Base-by-base conservation (phyloP, 2,888 invertebrate genomes). In the Pristionchus arcanus region DNA sequence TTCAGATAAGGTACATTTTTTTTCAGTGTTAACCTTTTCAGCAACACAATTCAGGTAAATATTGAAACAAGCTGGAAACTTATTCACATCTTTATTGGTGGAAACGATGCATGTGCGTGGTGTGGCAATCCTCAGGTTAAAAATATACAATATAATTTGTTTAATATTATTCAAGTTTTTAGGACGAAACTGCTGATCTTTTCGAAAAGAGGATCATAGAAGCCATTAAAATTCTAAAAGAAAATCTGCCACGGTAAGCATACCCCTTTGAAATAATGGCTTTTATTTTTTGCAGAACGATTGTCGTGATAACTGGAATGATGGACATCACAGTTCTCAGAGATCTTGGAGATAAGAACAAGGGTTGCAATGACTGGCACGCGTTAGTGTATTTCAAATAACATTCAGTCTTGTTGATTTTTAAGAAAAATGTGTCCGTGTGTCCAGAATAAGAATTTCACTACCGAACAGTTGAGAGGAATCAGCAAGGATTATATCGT, bases 61-160 rank as follows among this genome's bases (percentile, higher is more conserved):
- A 77, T 93, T 11, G 89, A 91, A 53, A 91, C 92, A 37, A 93
- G 93, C 90, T 94, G 94, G 94, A 94, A 94, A 85, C 90, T 94
- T 49, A 89, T 94, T 84, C 93, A 92, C 66, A 91, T 94, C 71
- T 94, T 94, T 91, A 94, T 94, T 66, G 94, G 94, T 16, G 91
- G 91, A 55, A 94, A 94, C 68, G 94, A 94, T 86, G 90, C 93
- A 90, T 94, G 94, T 63, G 92, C 91, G 0, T 92, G 91, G 83
- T 94, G 94, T 59, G 90, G 91, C 55, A 91, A 92, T 87, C 90
- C 90, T 2, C 90, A 90, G 87, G 53, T 42, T n/a, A n/a, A n/a
- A 11, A 49, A 49, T 49, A 49, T 9, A 5, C 13, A 2, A 13
- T 68, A 2, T 7, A 28, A n/a, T n/a, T 28, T 2, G 15, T n/a